Evolutionary conservation across 2,113 vertebrate genomes (phyloP), one percentile per base, ranked within the genome.

Genomic region (Clupea harengus): DNA sequence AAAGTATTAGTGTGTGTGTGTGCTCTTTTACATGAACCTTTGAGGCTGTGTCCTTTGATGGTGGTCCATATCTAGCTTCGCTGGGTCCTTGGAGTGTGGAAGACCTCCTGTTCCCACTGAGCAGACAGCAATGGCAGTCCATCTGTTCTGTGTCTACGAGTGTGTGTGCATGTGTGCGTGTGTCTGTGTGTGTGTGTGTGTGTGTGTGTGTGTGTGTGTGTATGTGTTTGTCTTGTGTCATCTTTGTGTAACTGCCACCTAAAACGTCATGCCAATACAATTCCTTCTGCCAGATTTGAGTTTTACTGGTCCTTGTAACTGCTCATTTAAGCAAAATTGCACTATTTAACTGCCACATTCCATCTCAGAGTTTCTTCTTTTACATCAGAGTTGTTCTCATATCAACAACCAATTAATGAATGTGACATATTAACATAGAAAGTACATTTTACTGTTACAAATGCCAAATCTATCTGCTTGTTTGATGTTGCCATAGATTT

Each of bases 41-140:
- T 78, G 72, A 78, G 72, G 25, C 72, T 78, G 72, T 78, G 72
- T 78, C 72, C 72, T 78, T 78, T 78, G 72, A 78, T 78, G 72
- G 72, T 78, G 72, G 72, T 78, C 72, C 72, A 78, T 78, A 78
- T 78, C 72, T 78, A 32, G 72, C 72, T 39, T 78, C 3, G 72
- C 28, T 5, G 32, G 72, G 72, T 32, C 72, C 72, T 78, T 78
- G 32, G 72, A 39, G 72, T 39, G 32, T 78, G 72, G 72, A 32
- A 39, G 72, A 39, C 72, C 72, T 78, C 72, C 72, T 78, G 72
- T 78, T 78, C 72, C 28, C 28, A 78, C 28, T 78, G 72, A 32
- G 72, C 72, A 78, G 2, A 15, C 72, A 78, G 72, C 72, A 32
- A 78, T 39, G 72, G 11, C 28, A 3, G 9, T 78, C 72, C 72